Base-by-base conservation (phyloP, 2,113 vertebrate species). In the Gymnorhina tibicen region DNA sequence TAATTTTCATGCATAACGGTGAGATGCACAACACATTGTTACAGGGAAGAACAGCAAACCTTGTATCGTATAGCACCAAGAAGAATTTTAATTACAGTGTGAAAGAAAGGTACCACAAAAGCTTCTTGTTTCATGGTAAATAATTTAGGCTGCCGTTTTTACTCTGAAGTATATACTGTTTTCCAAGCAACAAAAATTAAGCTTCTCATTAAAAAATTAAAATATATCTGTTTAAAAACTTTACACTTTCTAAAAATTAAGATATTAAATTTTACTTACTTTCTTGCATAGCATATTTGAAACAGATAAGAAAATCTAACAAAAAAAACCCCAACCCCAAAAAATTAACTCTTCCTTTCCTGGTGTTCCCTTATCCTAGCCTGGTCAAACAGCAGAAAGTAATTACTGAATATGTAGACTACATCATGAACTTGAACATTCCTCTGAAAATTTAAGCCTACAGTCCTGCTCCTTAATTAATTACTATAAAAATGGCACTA, bases 251-350 rank as follows among this genome's bases (percentile, higher is more conserved):
- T 78, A 88, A 62, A 91, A 95, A 77, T 81, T 44, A 89, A 87
- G 27, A 37, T 84, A 56, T 11, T 69, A 67, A 18, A 59, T 33
- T 30, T 67, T 17, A 60, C 13, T 78, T 79, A 12, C 68, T 84
- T 74, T 82, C 47, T 95, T 96, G 93, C 96, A 96, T 96, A 97
- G 88, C 44, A 44, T 32, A 44, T 92, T 80, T 62, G 16, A 80
- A 91, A 90, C 28, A 59, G 3, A 1, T 26, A 76, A 76, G 21
- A 76, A 76, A 85, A 60, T 8, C 21, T 46, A 72, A 49, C 23
- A 16, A 33, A 32, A 42, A 35, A 20, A 15, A 3, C 30, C 6
- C 16, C 21, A 49, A 73, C 18, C 9, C 5, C 30, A 4, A 28
- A 32, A 37, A 64, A 39, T 21, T 8, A 42, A 28, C 37, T 76